Percentiles rank a stretch among this genome's conserved stretches.
Evolutionary conservation across 1,140 invertebrate species (phyloP).

Genomic region (Euschistus heros): DNA sequence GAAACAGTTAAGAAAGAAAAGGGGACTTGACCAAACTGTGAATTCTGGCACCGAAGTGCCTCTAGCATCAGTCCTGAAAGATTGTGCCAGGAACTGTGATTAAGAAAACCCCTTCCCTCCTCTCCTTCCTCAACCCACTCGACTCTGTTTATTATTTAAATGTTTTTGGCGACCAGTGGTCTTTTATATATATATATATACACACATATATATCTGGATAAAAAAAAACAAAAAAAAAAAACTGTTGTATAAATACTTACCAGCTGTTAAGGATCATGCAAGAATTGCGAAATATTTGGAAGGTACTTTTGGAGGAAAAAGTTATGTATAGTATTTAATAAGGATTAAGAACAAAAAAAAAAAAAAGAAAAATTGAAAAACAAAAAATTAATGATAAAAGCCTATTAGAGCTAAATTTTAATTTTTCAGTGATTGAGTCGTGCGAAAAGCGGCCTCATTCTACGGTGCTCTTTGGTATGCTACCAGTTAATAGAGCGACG

Average conservation of each 20-base stretch:
- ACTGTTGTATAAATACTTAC: not conserved
- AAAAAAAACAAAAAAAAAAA: not conserved
- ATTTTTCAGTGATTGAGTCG: constrained; percentile 12
- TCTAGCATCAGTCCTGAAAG: constrained; percentile 14
- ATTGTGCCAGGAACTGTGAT: constrained; percentile 13
- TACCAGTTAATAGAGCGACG: not conserved
- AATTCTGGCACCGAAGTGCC: constrained; percentile 22
- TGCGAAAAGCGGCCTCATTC: constrained; percentile 9
- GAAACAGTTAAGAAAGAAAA: not conserved
- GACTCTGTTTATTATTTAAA: constrained; percentile 4
- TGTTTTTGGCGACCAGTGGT: constrained; percentile 16
- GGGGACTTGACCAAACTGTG: not conserved
- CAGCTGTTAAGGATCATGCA: not conserved
- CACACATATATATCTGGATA: not conserved
- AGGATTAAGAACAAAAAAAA: not conserved
- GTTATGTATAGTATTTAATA: constrained; percentile 3
- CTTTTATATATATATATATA: constrained; percentile 12
- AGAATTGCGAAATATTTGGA: constrained; percentile 1
- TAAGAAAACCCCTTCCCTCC: constrained; percentile 2
- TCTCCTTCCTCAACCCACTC: constrained; percentile 14
- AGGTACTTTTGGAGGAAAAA: constrained; percentile 20
- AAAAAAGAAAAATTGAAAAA: constrained; percentile 5
- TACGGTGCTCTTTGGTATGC: constrained; percentile 21
- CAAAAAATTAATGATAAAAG: constrained; percentile 13
- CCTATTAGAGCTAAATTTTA: constrained; percentile 23